Conservation (phyloP, 2,113 vertebrate species). For the Phalacrocorax aristotelis region DNA sequence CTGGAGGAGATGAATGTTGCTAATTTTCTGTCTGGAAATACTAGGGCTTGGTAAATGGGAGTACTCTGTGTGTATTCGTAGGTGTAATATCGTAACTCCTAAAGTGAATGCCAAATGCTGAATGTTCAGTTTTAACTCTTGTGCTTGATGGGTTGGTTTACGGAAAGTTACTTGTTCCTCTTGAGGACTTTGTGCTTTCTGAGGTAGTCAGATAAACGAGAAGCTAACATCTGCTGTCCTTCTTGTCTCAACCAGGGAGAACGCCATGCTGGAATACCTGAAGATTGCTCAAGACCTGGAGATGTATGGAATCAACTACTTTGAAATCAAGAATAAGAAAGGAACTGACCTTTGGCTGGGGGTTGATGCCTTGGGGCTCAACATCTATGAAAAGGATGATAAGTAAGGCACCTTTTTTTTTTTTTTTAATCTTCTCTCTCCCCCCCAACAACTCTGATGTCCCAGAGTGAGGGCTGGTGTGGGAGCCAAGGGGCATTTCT, state of each 20-base stretch:
- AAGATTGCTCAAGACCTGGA: slow-evolving; percentile 98
- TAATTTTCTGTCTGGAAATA: not conserved
- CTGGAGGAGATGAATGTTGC: not conserved
- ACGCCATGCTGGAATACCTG: slow-evolving; percentile 93
- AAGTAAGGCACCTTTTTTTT: slow-evolving; percentile 80
- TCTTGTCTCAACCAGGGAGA: slow-evolving; percentile 77
- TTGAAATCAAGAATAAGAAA: slow-evolving; percentile 99
- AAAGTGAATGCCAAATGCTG: not conserved
- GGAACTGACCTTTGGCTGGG: slow-evolving; percentile 95
- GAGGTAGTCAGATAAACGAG: not conserved
- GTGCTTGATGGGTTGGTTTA: not conserved
- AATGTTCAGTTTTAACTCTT: not conserved
- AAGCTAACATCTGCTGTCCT: not conserved
- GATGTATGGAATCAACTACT: slow-evolving; percentile 99
- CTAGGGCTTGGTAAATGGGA: not conserved
- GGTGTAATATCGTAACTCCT: not conserved
- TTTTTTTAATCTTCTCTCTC: no score
- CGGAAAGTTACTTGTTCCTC: not conserved
- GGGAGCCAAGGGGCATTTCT: not conserved
- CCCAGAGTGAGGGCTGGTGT: not conserved
- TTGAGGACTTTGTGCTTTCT: not conserved
- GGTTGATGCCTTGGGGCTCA: slow-evolving; percentile 93
- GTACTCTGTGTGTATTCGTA: not conserved
- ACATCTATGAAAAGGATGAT: slow-evolving; percentile 95
- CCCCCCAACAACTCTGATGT: not conserved